Evolutionary conservation across 2,797 vertebrate genomes (phyloP).

Genomic region (Arrhamphus sclerolepis): DNA sequence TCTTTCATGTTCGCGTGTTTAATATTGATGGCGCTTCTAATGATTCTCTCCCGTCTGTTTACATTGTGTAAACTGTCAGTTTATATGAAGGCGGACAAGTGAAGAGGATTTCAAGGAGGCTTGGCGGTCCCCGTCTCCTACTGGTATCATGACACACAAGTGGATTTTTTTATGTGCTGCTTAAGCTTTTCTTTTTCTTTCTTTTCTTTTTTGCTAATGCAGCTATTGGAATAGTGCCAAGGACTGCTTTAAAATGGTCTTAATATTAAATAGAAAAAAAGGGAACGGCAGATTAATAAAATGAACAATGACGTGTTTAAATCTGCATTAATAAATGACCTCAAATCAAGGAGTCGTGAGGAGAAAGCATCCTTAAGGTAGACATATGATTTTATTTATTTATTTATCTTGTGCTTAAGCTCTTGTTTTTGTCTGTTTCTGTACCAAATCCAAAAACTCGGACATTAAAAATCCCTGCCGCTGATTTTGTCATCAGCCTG

Average conservation of each 20-base stretch:
- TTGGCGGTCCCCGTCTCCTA: background rate
- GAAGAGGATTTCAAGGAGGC: conserved; percentile 37
- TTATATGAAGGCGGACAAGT: conserved; percentile 28
- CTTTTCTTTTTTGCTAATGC: background rate
- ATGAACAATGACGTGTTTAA: conserved; percentile 9
- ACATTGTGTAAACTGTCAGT: conserved; percentile 47
- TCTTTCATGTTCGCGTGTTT: conserved; percentile 24
- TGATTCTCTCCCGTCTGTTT: conserved; percentile 61
- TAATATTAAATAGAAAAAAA: conserved; percentile 45
- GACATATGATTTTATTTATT: too few relatives aligned
- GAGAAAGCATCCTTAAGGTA: background rate
- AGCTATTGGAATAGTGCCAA: conserved; percentile 28
- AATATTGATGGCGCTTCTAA: conserved; percentile 62
- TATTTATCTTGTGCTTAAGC: too few relatives aligned
- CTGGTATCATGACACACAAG: conserved; percentile 41
- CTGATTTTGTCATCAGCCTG: too few relatives aligned
- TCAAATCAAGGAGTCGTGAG: background rate
- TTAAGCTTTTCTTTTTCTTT: conserved; percentile 45
- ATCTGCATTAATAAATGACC: background rate
- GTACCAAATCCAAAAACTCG: too few relatives aligned
- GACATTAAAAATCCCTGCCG: too few relatives aligned
- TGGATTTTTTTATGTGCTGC: conserved; percentile 61
- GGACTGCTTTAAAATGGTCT: conserved; percentile 41
- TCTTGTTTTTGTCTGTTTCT: too few relatives aligned
- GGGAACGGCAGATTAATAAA: conserved; percentile 7